Percentiles rank a stretch among this genome's conserved stretches.
These are phyloP conservation scores for Mola mola DNA, from an alignment of 2,113 vertebrate genomes.

Conservation along the genomic window DNA sequence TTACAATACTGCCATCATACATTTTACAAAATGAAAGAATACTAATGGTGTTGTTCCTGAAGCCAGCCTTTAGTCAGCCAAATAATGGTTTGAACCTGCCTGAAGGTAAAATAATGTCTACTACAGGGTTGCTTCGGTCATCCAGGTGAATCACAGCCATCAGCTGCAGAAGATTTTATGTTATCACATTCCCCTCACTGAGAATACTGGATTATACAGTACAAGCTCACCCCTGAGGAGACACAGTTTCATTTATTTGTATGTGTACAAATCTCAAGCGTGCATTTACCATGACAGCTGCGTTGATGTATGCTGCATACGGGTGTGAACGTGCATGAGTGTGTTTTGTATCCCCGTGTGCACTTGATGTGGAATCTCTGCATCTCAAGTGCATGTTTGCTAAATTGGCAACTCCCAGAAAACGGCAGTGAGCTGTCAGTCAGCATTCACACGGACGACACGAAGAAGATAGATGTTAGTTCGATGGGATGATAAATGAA, in stretches of 20 bases:
- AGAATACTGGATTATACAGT: not conserved
- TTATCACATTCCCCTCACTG: not conserved
- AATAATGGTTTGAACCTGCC: too few relatives aligned
- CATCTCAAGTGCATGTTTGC: conserved; percentile 9
- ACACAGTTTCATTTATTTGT: conserved; percentile 8
- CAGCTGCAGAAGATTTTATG: not conserved
- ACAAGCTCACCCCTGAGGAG: not conserved
- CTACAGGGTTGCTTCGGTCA: conserved; percentile 8
- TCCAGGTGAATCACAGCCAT: not conserved
- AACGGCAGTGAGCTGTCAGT: conserved; percentile 31
- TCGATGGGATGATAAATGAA: too few relatives aligned
- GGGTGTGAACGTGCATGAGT: not conserved
- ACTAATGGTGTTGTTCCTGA: too few relatives aligned
- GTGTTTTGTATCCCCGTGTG: not conserved
- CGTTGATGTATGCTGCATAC: not conserved
- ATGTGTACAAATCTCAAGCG: not conserved
- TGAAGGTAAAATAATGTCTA: not conserved
- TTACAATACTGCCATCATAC: too few relatives aligned
- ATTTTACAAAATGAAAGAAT: too few relatives aligned
- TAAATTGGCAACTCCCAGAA: conserved; percentile 26
- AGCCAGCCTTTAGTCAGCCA: too few relatives aligned
- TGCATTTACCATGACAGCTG: conserved; percentile 7
- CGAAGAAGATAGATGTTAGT: too few relatives aligned
- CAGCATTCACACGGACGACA: conserved; percentile 26
- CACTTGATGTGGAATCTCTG: not conserved